Base-by-base conservation (phyloP, 2,888 invertebrate genomes). In the Prosapia bicincta region DNA sequence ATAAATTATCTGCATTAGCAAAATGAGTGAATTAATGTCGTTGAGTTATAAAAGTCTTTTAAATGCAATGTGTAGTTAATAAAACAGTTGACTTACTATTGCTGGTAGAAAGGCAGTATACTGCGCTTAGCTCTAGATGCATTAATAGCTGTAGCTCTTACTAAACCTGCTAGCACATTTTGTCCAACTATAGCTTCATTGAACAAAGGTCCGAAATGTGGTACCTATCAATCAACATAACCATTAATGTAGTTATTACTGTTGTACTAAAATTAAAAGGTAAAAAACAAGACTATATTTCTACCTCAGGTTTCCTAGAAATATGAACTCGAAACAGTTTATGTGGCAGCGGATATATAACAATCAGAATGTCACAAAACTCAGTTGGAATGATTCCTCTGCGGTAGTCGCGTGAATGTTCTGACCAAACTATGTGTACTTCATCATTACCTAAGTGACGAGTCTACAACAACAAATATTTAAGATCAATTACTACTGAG, bases 381-480 rank as follows among this genome's bases (percentile, higher is more conserved):
- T 99, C 98, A 13, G 99, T 99, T 74, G 99, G 98, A 83, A 99
- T 93, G 82, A 98, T 98, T 83, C 97, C 97, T 75, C 98, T 90
- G 77, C 97, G 90, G 88, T 99, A 99, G 83, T 98, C 96, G 78
- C 98, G 90, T 85, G 90, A 90, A 86, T 99, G 98, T 84, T 99
- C 99, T 71, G 97, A 98, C 99, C 99, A 99, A 30, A 99, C 97
- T 79, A 99, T 97, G 84, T 99, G 99, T 76, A 99, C 96, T 85
- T 99, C 98, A 85, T 99, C 98, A 86, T 99, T 99, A 69, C 98
- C 98, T 79, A 99, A 88, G 87, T 99, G 98, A 3, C 97, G 90
- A 15, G 97, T 96, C 94, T 93, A 83, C 79, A 85, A 86, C 78
- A 78, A 78, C 77, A 75, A n/a, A n/a, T n/a, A n/a, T n/a, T n/a